Conservation (phyloP, 2,888 invertebrate species). For the Acronicta leporina region DNA sequence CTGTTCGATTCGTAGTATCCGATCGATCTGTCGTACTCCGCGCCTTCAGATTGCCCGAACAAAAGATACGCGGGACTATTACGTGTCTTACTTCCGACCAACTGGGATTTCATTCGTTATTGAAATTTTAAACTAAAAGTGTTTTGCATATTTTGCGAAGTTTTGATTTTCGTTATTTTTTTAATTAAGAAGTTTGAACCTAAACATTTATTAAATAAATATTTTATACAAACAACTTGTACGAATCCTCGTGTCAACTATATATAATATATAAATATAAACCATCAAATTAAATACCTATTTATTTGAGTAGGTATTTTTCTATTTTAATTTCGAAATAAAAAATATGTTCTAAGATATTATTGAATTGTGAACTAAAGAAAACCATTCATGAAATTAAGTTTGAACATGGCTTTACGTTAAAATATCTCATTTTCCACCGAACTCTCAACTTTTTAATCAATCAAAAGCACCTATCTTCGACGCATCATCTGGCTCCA, state of each 20-base stretch:
- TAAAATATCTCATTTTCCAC: slow-evolving; percentile 10
- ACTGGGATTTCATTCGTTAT: slow-evolving; percentile 39
- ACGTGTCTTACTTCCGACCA: slow-evolving; percentile 47
- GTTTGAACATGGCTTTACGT: background rate
- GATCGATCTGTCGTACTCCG: slow-evolving; percentile 71
- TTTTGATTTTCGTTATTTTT: slow-evolving; percentile 19
- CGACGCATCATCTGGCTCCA: slow-evolving; percentile 31
- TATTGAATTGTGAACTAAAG: no score
- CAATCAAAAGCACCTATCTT: slow-evolving; percentile 43
- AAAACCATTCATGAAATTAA: background rate
- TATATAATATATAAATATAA: no score
- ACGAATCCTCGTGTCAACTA: no score
- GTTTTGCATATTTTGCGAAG: slow-evolving; percentile 32
- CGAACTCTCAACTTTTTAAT: slow-evolving; percentile 41
- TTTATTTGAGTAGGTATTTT: no score
- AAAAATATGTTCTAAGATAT: no score
- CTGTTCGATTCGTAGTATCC: slow-evolving; percentile 83
- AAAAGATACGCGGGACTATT: slow-evolving; percentile 50
- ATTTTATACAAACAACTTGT: no score
- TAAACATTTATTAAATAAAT: no score
- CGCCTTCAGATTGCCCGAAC: slow-evolving; percentile 48
- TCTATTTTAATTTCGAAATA: no score
- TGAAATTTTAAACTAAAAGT: slow-evolving; percentile 46
- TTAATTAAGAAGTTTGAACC: background rate
- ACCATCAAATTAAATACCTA: no score